Evolutionary conservation across 2,113 vertebrate genomes (phyloP).

Genomic region (Amia ocellicauda): DNA sequence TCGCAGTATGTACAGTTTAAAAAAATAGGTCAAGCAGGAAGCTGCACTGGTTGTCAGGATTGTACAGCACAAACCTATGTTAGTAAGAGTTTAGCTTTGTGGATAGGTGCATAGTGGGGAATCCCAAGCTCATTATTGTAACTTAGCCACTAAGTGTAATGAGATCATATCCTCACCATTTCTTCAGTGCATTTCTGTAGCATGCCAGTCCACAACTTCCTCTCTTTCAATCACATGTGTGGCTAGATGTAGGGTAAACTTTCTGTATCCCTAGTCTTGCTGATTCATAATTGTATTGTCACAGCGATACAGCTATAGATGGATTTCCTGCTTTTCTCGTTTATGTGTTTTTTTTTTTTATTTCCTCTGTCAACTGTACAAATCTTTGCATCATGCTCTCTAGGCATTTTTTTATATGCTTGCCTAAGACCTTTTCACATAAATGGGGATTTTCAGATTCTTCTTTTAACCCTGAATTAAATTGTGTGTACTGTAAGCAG

Average conservation of each 20-base stretch:
- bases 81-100: neutral
- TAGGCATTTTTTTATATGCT: neutral
- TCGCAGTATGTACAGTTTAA: too few species aligned
- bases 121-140: slow-evolving; percentile 41
- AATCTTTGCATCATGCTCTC: slow-evolving; percentile 20
- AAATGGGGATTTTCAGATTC: too few species aligned
- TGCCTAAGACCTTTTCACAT: too few species aligned
- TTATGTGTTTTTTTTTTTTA: slow-evolving; percentile 29
- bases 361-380: slow-evolving; percentile 18
- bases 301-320: neutral
- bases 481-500: too few species aligned
- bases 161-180: slow-evolving; percentile 53
- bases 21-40: neutral
- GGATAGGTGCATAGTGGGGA: slow-evolving; percentile 37
- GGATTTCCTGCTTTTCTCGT: slow-evolving; percentile 33
- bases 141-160: slow-evolving; percentile 29
- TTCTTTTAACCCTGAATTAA: too few species aligned
- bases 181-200: slow-evolving; percentile 31
- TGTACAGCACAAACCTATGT: neutral
- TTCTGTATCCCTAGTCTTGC: neutral
- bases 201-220: neutral
- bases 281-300: slow-evolving; percentile 8
- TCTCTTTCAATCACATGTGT: neutral
- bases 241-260: neutral
- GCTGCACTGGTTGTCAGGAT: neutral